A percentile compares a stretch with the other conserved stretches of the same genome.
These are phyloP conservation scores for Centrocercus urophasianus DNA, from an alignment of 2,113 vertebrate species.

Conservation along the genomic window DNA sequence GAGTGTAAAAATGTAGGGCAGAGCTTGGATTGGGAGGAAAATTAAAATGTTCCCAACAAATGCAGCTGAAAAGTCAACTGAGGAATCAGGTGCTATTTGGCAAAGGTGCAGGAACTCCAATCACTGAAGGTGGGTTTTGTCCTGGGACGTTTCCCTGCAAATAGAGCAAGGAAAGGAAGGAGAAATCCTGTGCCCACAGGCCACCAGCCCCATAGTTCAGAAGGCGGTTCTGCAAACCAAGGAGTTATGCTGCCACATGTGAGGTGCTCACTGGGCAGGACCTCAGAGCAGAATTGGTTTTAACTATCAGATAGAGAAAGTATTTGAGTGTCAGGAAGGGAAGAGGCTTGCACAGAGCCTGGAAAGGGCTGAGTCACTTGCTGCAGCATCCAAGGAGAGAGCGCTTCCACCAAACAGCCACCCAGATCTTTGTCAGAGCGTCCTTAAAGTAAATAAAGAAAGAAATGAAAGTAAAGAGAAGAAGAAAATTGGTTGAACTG, in stretches of 20 bases:
- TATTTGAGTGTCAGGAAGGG: neutral
- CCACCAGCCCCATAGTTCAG: fast-evolving
- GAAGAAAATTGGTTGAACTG: neutral
- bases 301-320: neutral
- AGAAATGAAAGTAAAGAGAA: neutral
- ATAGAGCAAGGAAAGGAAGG: neutral
- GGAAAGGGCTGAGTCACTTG: slow-evolving; percentile 40
- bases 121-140: neutral
- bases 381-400: slow-evolving; percentile 7
- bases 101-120: fast-evolving
- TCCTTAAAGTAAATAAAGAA: neutral
- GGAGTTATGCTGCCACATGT: neutral
- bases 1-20: slow-evolving; percentile 36
- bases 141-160: neutral
- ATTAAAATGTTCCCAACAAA: neutral
- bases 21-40: slow-evolving; percentile 14
- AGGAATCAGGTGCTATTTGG: neutral
- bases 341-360: neutral
- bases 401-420: neutral
- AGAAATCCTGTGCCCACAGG: neutral
- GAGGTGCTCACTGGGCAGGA: fast-evolving
- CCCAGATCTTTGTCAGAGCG: slow-evolving; percentile 36
- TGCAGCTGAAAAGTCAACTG: neutral
- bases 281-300: neutral
- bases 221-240: neutral